Percentiles rank a stretch among this genome's conserved stretches.
Conservation (phyloP, 2,113 vertebrate species). For the Onychostruthus taczanowskii region DNA sequence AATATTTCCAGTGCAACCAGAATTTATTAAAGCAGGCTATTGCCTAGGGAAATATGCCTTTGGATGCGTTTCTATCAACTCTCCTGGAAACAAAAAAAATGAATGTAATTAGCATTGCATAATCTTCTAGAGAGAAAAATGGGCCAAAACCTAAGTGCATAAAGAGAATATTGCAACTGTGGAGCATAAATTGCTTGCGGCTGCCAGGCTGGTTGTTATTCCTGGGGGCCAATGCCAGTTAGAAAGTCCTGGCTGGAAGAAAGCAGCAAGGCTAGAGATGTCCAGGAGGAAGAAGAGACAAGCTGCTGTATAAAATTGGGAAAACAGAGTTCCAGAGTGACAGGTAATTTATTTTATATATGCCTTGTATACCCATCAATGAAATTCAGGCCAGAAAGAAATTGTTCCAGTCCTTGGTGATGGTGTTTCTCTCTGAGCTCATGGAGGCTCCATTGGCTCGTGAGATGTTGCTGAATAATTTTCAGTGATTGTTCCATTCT, state of each 20-base stretch:
- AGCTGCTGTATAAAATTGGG: not conserved
- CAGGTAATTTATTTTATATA: not conserved
- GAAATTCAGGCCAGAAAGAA: not conserved
- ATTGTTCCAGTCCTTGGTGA: not conserved
- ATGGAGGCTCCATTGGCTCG: accelerated
- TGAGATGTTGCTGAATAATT: not conserved
- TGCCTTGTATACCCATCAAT: accelerated
- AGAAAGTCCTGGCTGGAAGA: not conserved
- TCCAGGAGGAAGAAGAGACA: not conserved
- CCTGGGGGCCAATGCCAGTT: not conserved
- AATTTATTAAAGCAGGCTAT: not conserved
- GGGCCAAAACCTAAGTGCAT: not conserved
- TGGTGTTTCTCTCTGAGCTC: not conserved
- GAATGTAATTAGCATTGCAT: not conserved
- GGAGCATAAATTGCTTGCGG: not conserved
- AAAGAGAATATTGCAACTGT: not conserved
- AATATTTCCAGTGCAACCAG: not conserved
- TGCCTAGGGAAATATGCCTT: not conserved
- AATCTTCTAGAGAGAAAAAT: not conserved
- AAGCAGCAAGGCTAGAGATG: not conserved
- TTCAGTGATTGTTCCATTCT: accelerated
- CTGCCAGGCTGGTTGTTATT: not conserved
- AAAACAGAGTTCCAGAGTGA: not conserved
- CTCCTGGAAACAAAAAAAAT: not conserved
- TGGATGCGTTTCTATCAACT: not conserved